These are phyloP conservation scores for Amphilophus citrinellus DNA, from an alignment of 2,113 vertebrate species.

Conservation along the genomic window DNA sequence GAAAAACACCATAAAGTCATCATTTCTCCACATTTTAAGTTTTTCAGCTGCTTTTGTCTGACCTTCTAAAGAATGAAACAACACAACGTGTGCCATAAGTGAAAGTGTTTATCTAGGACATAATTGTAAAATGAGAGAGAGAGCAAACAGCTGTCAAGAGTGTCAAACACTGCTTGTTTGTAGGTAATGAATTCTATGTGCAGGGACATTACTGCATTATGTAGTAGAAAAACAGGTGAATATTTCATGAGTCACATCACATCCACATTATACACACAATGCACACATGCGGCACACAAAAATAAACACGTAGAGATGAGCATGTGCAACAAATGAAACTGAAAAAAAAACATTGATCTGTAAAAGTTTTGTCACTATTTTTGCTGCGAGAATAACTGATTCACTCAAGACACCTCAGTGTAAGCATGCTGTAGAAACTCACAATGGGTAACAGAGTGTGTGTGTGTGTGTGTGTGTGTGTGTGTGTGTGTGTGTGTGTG, in stretches of 20 bases:
- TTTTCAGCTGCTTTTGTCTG: neutral
- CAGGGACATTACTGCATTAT: slow-evolving; percentile 72
- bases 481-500: no score
- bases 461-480: slow-evolving; percentile 9
- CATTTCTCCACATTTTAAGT: neutral
- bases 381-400: neutral
- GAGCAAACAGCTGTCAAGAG: neutral
- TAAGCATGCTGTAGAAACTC: slow-evolving; percentile 14
- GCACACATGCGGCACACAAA: neutral
- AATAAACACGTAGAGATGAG: slow-evolving; percentile 6
- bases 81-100: neutral
- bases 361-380: slow-evolving; percentile 31
- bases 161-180: slow-evolving; percentile 27
- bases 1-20: neutral
- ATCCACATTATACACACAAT: slow-evolving; percentile 13
- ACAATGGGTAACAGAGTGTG: neutral
- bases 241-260: slow-evolving; percentile 68
- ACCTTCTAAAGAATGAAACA: neutral
- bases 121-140: neutral
- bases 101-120: slow-evolving; percentile 4
- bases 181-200: slow-evolving; percentile 25
- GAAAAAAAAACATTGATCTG: slow-evolving; percentile 41
- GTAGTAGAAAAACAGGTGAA: slow-evolving; percentile 70
- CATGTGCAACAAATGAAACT: slow-evolving; percentile 33
- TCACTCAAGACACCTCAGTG: neutral